Conservation (phyloP, 2,113 vertebrate species). For the Callaeas wilsoni region DNA sequence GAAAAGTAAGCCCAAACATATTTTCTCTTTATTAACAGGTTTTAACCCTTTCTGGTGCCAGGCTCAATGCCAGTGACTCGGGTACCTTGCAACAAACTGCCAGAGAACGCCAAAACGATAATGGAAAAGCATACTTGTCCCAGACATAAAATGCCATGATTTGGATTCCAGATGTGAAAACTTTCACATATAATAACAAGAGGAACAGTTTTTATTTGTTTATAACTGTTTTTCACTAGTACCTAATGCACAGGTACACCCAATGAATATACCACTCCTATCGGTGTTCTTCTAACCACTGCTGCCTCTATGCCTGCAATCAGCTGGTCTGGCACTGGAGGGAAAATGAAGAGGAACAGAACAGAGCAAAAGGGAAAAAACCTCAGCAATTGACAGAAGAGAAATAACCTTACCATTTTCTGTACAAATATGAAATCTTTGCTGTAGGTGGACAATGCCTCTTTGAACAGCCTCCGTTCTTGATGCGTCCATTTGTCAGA, state of each 20-base stretch:
- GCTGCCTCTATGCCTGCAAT: background rate
- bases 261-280: background rate
- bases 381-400: background rate
- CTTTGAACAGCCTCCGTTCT: conserved; percentile 81
- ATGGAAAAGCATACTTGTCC: background rate
- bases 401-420: conserved; percentile 75
- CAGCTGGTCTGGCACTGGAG: background rate
- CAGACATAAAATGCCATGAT: background rate
- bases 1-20: background rate
- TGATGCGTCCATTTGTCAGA: conserved; percentile 83
- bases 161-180: background rate
- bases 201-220: background rate
- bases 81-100: background rate
- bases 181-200: background rate
- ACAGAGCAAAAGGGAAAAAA: background rate
- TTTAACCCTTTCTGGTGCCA: background rate
- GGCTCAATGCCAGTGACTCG: background rate
- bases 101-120: background rate
- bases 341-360: background rate
- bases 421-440: conserved; percentile 89
- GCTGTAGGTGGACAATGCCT: conserved; percentile 81
- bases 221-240: background rate
- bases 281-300: accelerated
- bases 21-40: background rate
- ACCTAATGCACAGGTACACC: background rate